Conservation (phyloP, 2,113 vertebrate genomes). For the Bucco capensis region DNA sequence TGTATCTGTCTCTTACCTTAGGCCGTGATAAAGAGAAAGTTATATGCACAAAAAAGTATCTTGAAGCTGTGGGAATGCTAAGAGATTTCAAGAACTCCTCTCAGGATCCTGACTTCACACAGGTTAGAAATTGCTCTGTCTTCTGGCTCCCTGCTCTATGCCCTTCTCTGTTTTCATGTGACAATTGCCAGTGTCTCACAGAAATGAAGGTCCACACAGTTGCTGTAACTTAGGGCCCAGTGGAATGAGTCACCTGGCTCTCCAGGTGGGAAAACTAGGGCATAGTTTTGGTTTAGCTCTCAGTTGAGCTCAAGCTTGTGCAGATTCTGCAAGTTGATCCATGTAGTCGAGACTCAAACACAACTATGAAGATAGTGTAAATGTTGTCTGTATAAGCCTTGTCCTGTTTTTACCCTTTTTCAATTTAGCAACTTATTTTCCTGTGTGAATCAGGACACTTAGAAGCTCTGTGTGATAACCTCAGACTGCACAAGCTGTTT, state of each 20-base stretch:
- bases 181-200: neutral
- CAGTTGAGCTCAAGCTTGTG: neutral
- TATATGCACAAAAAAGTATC: conserved; percentile 78
- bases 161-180: neutral
- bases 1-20: conserved; percentile 47
- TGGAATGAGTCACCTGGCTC: neutral
- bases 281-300: neutral
- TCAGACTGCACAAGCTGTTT: neutral
- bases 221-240: neutral
- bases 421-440: neutral
- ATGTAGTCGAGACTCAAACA: neutral
- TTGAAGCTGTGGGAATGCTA: conserved; percentile 88
- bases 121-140: conserved; percentile 69
- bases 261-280: neutral
- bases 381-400: neutral
- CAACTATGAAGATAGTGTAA: neutral
- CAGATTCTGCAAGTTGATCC: neutral
- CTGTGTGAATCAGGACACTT: neutral
- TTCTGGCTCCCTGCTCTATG: neutral
- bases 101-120: conserved; percentile 91
- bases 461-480: neutral
- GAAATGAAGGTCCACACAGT: neutral
- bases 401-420: neutral
- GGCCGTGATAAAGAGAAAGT: conserved; percentile 87
- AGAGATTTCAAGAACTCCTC: conserved; percentile 84